phyloP scores from a whole-genome alignment of 2,113 vertebrate species.

The Cacatua alba region DNA sequence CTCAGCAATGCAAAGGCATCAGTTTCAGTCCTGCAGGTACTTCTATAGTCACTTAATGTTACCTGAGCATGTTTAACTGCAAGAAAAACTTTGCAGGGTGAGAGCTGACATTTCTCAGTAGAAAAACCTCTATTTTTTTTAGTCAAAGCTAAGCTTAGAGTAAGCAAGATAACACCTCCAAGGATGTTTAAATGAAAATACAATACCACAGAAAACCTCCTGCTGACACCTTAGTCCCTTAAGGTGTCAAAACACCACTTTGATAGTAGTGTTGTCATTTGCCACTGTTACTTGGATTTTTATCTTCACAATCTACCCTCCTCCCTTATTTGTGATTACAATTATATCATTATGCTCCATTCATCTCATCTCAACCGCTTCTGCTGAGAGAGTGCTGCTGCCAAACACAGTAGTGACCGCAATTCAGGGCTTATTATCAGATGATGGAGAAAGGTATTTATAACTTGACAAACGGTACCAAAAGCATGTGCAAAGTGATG shows the following conservation, averaged over 20 bases:
- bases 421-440: neutral
- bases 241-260: neutral
- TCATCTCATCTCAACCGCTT: neutral
- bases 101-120: neutral
- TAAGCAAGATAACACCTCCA: neutral
- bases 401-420: neutral
- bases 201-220: neutral
- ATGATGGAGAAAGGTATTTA: neutral
- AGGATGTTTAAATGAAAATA: neutral
- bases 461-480: neutral
- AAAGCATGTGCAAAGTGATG: neutral
- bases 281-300: neutral
- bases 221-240: neutral
- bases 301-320: neutral
- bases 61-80: neutral
- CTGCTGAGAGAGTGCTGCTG: neutral
- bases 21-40: neutral
- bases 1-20: neutral
- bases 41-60: neutral
- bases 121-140: neutral
- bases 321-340: neutral
- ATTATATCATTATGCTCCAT: neutral
- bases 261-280: neutral
- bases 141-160: neutral
- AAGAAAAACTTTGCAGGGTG: neutral